These are phyloP conservation scores for Melozone crissalis DNA, from an alignment of 2,113 vertebrate genomes.

Conservation along the genomic window DNA sequence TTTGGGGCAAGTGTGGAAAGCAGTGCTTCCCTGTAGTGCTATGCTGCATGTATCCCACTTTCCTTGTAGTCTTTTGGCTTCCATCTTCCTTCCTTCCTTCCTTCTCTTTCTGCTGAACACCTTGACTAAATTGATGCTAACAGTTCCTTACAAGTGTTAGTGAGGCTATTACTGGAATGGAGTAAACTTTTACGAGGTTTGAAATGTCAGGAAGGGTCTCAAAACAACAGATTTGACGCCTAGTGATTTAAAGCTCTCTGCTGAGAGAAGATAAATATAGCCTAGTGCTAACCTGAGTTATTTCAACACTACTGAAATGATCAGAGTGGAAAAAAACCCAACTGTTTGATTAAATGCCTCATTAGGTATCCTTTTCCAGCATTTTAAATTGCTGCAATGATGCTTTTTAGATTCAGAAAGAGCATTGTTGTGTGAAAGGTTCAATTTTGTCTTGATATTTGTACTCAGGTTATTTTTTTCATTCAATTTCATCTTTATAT, in stretches of 20 bases:
- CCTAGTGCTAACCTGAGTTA: neutral
- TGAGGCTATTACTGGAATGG: neutral
- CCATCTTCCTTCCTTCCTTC: neutral
- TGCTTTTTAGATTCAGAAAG: neutral
- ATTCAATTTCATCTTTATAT: neutral
- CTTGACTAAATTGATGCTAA: neutral
- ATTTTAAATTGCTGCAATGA: neutral
- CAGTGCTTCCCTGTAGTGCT: neutral
- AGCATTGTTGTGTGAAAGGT: neutral
- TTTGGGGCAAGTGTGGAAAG: neutral
- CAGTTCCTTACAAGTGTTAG: neutral
- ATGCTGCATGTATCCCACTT: neutral
- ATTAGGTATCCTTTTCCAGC: neutral
- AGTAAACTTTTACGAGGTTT: neutral
- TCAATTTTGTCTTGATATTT: neutral
- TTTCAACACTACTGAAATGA: neutral
- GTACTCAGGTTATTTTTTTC: neutral
- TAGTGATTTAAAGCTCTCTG: neutral
- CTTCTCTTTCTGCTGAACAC: neutral
- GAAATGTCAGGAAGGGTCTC: neutral
- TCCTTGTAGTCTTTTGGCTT: neutral
- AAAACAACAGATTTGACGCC: neutral
- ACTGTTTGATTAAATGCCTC: neutral
- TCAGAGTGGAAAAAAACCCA: neutral
- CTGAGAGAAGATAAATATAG: neutral